phyloP scores from a whole-genome alignment of 2,113 vertebrate genomes.

The Garra rufa region DNA sequence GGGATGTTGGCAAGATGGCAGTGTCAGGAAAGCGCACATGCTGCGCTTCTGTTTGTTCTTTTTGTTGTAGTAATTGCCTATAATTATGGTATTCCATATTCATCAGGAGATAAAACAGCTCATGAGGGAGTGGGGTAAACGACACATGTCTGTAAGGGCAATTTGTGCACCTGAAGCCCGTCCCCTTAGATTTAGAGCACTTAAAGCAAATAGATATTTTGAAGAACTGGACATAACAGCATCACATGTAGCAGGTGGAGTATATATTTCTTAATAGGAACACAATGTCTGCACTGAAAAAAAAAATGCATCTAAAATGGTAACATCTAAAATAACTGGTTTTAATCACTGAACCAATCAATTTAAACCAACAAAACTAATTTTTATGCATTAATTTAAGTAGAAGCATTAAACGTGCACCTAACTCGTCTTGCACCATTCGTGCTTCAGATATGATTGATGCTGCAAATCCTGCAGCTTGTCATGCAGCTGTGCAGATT shows the following conservation, averaged over 20 bases:
- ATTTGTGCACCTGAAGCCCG: slow-evolving; percentile 69
- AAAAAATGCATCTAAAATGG: not conserved
- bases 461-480: not conserved
- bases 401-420: not conserved
- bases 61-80: slow-evolving; percentile 80
- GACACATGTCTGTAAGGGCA: slow-evolving; percentile 55
- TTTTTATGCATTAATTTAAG: not conserved
- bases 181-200: slow-evolving; percentile 42
- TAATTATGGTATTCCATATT: slow-evolving; percentile 84
- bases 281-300: not conserved
- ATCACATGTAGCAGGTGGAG: not conserved
- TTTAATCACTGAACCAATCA: not conserved
- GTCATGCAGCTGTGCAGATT: not conserved
- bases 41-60: slow-evolving; percentile 76
- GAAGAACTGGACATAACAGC: not conserved
- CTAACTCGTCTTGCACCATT: not conserved
- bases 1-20: slow-evolving; percentile 60
- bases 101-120: slow-evolving; percentile 80
- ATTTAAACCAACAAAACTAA: not conserved
- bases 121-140: slow-evolving; percentile 64
- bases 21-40: slow-evolving; percentile 62
- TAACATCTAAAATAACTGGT: not conserved
- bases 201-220: not conserved
- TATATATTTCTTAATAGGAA: not conserved
- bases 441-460: not conserved